A percentile compares a stretch with the other conserved stretches of the same genome.
Conservation (phyloP, 1,140 invertebrate genomes). For the Zophobas morio region DNA sequence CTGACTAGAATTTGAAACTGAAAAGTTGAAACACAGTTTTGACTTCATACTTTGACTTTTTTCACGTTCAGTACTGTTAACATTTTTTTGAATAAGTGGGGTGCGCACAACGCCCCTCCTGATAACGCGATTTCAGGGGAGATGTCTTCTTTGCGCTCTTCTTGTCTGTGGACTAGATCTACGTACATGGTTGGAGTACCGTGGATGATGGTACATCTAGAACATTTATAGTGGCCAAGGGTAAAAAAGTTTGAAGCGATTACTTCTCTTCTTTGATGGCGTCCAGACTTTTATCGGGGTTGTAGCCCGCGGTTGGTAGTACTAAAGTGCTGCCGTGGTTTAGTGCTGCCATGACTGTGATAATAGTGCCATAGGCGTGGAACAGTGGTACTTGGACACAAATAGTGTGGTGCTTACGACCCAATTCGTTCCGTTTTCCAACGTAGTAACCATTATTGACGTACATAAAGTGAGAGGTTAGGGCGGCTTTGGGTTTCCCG, state of each 20-base stretch:
- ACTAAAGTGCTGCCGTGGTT: slow-evolving; percentile 80
- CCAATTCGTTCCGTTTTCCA: slow-evolving; percentile 74
- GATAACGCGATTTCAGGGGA: slow-evolving; percentile 74
- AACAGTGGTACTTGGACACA: slow-evolving; percentile 93
- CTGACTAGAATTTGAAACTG: slow-evolving; percentile 72
- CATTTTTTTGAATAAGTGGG: slow-evolving; percentile 79
- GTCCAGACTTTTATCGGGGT: slow-evolving; percentile 77
- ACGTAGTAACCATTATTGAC: slow-evolving; percentile 88
- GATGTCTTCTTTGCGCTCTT: slow-evolving; percentile 69
- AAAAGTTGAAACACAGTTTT: slow-evolving; percentile 12
- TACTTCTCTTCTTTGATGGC: slow-evolving; percentile 81
- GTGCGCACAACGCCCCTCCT: slow-evolving; percentile 84
- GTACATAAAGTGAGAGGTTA: slow-evolving; percentile 86
- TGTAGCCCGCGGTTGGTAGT: slow-evolving; percentile 79
- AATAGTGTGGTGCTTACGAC: slow-evolving; percentile 71
- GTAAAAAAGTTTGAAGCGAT: slow-evolving; percentile 1
- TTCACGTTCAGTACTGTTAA: slow-evolving; percentile 58
- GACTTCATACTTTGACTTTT: slow-evolving; percentile 60
- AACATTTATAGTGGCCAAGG: slow-evolving; percentile 46
- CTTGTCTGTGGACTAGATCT: slow-evolving; percentile 78
- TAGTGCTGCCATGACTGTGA: slow-evolving; percentile 76
- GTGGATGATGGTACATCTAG: slow-evolving; percentile 83
- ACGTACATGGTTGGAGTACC: slow-evolving; percentile 99
- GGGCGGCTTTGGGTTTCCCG: slow-evolving; percentile 90
- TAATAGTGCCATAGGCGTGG: slow-evolving; percentile 89